Conservation (phyloP, 1,140 invertebrate species). For the Matsumurasca onukii region DNA sequence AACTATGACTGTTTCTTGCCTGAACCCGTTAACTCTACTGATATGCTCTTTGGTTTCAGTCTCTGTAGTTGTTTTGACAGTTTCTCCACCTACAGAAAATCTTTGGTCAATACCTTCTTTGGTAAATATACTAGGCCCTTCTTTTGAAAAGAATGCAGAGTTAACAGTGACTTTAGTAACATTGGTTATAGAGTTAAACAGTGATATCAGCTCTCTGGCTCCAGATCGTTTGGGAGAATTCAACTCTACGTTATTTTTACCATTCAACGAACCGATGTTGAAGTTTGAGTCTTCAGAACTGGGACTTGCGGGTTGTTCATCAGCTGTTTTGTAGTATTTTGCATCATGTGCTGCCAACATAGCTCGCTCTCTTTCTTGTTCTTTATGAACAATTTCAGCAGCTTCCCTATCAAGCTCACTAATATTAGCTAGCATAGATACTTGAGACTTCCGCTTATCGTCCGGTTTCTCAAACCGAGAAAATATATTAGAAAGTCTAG, state of each 20-base stretch:
- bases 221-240: slow-evolving; percentile 48
- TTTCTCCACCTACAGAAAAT: slow-evolving; percentile 32
- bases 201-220: slow-evolving; percentile 59
- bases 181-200: slow-evolving; percentile 62
- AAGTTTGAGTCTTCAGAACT: slow-evolving; percentile 44
- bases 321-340: slow-evolving; percentile 45
- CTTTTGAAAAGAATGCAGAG: slow-evolving; percentile 49
- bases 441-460: slow-evolving; percentile 58
- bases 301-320: too few species aligned
- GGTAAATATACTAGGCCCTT: slow-evolving; percentile 35
- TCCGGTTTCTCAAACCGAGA: slow-evolving; percentile 45
- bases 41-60: not conserved
- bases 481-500: slow-evolving; percentile 39
- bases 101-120: slow-evolving; percentile 37
- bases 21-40: not conserved
- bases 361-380: slow-evolving; percentile 50
- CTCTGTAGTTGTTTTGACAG: not conserved
- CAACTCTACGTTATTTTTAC: slow-evolving; percentile 49
- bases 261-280: too few species aligned
- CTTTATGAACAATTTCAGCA: slow-evolving; percentile 66
- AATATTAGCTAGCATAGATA: slow-evolving; percentile 72
- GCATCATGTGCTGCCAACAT: slow-evolving; percentile 46
- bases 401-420: slow-evolving; percentile 79
- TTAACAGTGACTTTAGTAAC: slow-evolving; percentile 58
- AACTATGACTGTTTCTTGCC: slow-evolving; percentile 24